These are phyloP conservation scores for Trissolcus japonicus DNA, from an alignment of 2,888 invertebrate species.

Conservation along the genomic window DNA sequence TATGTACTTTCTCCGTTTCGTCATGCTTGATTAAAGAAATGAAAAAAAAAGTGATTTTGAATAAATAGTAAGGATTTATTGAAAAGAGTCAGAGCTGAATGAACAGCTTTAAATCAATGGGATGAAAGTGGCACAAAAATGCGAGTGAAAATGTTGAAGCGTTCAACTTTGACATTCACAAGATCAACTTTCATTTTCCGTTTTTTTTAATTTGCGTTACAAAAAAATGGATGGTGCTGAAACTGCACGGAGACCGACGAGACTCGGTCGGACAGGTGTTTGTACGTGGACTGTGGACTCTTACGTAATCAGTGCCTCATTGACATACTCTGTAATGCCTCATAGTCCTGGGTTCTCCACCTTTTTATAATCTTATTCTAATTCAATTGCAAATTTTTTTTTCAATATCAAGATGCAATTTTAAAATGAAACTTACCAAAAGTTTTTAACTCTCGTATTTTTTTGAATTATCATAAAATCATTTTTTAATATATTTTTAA, in stretches of 20 bases:
- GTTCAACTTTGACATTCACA: constrained; percentile 1
- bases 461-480: not conserved
- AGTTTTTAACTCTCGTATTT: not conserved
- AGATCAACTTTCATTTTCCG: too few relatives aligned
- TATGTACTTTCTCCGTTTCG: too few relatives aligned
- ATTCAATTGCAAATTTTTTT: too few relatives aligned
- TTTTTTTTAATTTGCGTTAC: too few relatives aligned
- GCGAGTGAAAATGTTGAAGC: not conserved
- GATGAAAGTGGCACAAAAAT: too few relatives aligned
- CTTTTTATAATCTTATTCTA: not conserved
- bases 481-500: not conserved
- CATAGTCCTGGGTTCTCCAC: constrained; percentile 16
- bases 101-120: too few relatives aligned
- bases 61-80: not conserved
- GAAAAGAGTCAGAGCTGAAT: not conserved
- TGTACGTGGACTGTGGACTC: constrained; percentile 48
- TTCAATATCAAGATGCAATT: too few relatives aligned
- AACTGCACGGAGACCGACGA: too few relatives aligned
- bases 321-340: constrained; percentile 48
- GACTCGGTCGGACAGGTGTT: constrained; percentile 21
- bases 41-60: too few relatives aligned
- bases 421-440: not conserved
- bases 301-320: constrained; percentile 48
- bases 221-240: too few relatives aligned
- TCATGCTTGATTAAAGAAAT: too few relatives aligned